These are phyloP conservation scores for Lacanobia oleracea DNA, from an alignment of 2,888 invertebrate species.

Conservation along the genomic window DNA sequence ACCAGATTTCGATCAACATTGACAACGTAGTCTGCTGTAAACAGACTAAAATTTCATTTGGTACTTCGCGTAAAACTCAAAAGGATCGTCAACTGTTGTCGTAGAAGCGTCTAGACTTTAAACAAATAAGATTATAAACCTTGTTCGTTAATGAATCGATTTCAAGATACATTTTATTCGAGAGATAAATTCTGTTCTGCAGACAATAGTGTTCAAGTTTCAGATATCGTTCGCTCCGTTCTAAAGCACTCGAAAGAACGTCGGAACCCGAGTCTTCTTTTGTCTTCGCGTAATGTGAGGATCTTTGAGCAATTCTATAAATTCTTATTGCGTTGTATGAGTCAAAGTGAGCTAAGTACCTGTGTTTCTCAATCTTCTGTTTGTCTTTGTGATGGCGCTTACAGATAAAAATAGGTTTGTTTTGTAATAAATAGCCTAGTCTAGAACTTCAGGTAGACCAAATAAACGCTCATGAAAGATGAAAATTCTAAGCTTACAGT, in stretches of 20 bases:
- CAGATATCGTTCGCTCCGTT: slow-evolving; percentile 36
- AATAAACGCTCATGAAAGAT: background rate
- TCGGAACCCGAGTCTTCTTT: slow-evolving; percentile 54
- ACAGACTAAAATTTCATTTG: slow-evolving; percentile 8
- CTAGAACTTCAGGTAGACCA: background rate
- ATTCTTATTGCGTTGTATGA: slow-evolving; percentile 56
- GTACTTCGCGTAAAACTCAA: slow-evolving; percentile 17
- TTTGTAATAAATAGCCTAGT: background rate
- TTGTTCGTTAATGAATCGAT: slow-evolving; percentile 52
- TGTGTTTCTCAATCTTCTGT: slow-evolving; percentile 30
- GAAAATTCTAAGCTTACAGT: background rate
- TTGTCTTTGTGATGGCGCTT: background rate
- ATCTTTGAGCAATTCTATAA: slow-evolving; percentile 56
- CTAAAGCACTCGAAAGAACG: slow-evolving; percentile 43
- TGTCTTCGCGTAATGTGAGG: slow-evolving; percentile 58
- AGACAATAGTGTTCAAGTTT: slow-evolving; percentile 47
- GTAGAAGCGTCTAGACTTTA: slow-evolving; percentile 50
- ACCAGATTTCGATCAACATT: slow-evolving; percentile 22
- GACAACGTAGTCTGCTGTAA: background rate
- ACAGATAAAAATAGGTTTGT: background rate
- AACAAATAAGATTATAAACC: slow-evolving; percentile 47
- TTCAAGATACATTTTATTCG: slow-evolving; percentile 24
- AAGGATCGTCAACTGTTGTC: slow-evolving; percentile 4
- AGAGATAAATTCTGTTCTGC: slow-evolving; percentile 28
- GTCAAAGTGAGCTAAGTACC: slow-evolving; percentile 37